Conservation (phyloP, 2,113 vertebrate genomes). For the Toxotes chatareus region DNA sequence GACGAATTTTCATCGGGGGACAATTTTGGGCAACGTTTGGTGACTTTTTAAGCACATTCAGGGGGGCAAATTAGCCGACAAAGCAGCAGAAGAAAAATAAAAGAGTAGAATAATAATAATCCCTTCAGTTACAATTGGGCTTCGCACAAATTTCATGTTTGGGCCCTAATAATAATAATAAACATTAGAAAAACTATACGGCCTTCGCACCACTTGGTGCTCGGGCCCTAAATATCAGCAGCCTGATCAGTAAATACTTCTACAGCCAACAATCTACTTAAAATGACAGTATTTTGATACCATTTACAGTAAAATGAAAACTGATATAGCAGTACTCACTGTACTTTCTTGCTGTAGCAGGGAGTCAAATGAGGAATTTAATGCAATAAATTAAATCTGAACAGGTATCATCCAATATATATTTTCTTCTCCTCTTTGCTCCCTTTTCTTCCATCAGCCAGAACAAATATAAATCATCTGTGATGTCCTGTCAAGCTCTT, state of each 20-base stretch:
- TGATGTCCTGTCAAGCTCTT: neutral
- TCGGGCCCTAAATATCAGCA: neutral
- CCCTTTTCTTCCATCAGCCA: constrained; percentile 36
- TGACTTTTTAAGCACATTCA: too few species aligned
- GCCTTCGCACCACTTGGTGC: too few species aligned
- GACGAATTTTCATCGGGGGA: too few species aligned
- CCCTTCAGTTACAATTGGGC: too few species aligned
- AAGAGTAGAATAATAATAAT: too few species aligned
- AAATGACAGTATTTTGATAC: neutral
- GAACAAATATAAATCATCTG: constrained; percentile 14
- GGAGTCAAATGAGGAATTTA: constrained; percentile 22
- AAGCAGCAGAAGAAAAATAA: too few species aligned
- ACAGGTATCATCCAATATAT: neutral
- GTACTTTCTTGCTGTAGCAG: constrained; percentile 9
- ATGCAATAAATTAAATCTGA: constrained; percentile 24
- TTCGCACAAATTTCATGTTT: too few species aligned
- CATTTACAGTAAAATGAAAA: neutral
- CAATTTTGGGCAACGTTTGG: too few species aligned
- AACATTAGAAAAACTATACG: too few species aligned
- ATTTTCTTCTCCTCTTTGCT: constrained; percentile 10
- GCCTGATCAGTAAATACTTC: neutral
- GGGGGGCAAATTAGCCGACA: too few species aligned
- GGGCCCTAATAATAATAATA: too few species aligned
- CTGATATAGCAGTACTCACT: constrained; percentile 48
- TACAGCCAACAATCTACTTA: neutral